Conservation (phyloP, 1,140 invertebrate species). For the Orussus abietinus region DNA sequence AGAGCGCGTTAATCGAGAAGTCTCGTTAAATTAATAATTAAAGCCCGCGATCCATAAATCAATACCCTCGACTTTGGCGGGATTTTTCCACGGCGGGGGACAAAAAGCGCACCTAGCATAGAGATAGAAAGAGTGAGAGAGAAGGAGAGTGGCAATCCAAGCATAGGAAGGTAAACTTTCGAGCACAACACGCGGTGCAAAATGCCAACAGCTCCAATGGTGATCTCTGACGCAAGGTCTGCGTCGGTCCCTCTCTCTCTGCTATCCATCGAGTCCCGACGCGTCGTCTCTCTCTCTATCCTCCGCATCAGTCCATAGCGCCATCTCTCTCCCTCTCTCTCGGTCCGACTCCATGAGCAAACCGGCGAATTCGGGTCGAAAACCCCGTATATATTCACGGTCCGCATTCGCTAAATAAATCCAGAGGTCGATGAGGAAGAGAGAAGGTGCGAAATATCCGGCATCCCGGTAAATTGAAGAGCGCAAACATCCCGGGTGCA, state of each 20-base stretch:
- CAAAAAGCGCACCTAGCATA: no score
- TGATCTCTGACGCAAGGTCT: slow-evolving; percentile 33
- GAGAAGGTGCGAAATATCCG: slow-evolving; percentile 30
- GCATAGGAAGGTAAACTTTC: slow-evolving; percentile 31
- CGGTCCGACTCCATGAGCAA: slow-evolving; percentile 2
- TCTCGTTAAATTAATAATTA: no score
- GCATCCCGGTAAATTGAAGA: slow-evolving; percentile 30
- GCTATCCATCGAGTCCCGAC: no score
- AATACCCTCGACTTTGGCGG: no score
- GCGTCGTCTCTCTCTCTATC: no score
- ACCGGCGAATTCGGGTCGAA: slow-evolving; percentile 13
- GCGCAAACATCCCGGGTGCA: slow-evolving; percentile 2
- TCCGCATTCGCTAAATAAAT: slow-evolving; percentile 26
- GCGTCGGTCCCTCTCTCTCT: no score
- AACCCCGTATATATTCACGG: slow-evolving; percentile 36
- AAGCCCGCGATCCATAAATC: no score
- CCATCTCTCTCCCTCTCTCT: slow-evolving; percentile 10
- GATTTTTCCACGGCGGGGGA: no score
- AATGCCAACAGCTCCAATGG: slow-evolving; percentile 32
- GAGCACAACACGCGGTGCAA: slow-evolving; percentile 22
- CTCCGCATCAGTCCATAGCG: not conserved
- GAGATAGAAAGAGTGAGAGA: slow-evolving; percentile 6
- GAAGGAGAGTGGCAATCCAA: slow-evolving; percentile 7
- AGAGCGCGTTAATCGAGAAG: no score
- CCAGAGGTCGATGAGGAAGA: no score